Conservation (phyloP, 2,113 vertebrate species). For the Hydrochoerus hydrochaeris region DNA sequence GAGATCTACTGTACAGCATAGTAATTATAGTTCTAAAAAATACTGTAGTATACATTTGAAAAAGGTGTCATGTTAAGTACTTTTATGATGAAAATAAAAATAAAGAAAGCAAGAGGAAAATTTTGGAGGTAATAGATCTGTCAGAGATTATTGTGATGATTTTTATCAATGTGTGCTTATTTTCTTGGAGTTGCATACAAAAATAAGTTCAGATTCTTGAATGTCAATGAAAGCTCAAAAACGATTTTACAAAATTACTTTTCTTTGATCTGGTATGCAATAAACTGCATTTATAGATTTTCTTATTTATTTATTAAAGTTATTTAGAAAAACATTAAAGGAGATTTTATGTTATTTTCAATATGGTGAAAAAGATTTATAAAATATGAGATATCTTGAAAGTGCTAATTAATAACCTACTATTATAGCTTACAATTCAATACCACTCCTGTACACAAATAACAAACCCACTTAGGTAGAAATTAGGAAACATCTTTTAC, state of each 20-base stretch:
- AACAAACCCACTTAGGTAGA: not conserved
- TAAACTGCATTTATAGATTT: not conserved
- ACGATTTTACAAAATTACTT: not conserved
- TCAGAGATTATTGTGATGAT: not conserved
- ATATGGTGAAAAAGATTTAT: not conserved
- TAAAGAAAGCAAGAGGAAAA: not conserved
- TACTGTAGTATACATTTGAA: not conserved
- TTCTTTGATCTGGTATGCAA: not conserved
- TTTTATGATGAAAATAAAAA: not conserved
- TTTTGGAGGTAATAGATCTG: not conserved
- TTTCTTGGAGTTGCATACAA: not conserved
- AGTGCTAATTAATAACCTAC: not conserved
- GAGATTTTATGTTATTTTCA: not conserved
- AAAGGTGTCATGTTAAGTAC: not conserved
- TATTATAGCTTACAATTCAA: not conserved
- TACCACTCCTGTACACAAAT: not conserved
- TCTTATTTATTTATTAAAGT: not conserved
- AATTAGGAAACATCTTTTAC: not conserved
- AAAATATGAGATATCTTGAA: not conserved
- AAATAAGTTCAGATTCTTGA: not conserved
- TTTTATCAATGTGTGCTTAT: not conserved
- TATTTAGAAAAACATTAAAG: not conserved
- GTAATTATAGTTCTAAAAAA: not conserved
- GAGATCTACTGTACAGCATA: not conserved
- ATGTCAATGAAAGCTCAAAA: not conserved